Conservation (phyloP, 2,113 vertebrate genomes). For the Microtus montanus region DNA sequence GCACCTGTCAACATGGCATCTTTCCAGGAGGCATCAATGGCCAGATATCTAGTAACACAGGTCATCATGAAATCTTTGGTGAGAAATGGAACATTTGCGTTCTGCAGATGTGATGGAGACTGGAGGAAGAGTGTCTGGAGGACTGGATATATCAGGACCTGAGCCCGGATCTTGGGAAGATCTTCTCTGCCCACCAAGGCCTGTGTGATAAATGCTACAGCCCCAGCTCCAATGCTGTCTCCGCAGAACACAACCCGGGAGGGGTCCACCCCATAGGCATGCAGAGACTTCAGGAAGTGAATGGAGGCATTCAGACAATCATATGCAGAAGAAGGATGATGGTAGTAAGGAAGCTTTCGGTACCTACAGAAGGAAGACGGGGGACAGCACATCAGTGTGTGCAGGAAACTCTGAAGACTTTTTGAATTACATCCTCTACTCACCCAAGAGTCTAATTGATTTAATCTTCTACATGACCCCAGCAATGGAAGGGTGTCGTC, state of each 20-base stretch:
- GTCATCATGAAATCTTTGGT: not conserved
- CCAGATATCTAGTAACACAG: constrained; percentile 83
- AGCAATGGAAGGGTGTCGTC: not conserved
- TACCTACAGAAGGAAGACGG: not conserved
- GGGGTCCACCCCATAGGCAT: constrained; percentile 79
- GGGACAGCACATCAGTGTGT: not conserved
- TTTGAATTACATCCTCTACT: not conserved
- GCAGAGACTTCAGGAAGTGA: constrained; percentile 87
- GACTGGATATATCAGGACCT: constrained; percentile 79
- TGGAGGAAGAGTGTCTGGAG: not conserved
- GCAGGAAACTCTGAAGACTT: not conserved
- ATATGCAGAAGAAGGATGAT: constrained; percentile 78
- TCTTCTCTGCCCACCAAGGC: constrained; percentile 80
- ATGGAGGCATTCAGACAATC: constrained; percentile 85
- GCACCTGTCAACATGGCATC: constrained; percentile 69
- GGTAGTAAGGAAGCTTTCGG: constrained; percentile 86
- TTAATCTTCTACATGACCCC: not conserved
- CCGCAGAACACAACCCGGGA: not conserved
- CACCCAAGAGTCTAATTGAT: not conserved
- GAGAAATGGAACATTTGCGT: not conserved
- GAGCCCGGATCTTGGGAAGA: constrained; percentile 86
- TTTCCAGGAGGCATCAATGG: constrained; percentile 54
- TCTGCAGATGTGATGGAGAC: not conserved
- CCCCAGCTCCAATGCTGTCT: not conserved
- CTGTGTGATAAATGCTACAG: constrained; percentile 79